These are phyloP conservation scores for Agyllia agylla DNA, from an alignment of 2,888 invertebrate species.

Conservation along the genomic window DNA sequence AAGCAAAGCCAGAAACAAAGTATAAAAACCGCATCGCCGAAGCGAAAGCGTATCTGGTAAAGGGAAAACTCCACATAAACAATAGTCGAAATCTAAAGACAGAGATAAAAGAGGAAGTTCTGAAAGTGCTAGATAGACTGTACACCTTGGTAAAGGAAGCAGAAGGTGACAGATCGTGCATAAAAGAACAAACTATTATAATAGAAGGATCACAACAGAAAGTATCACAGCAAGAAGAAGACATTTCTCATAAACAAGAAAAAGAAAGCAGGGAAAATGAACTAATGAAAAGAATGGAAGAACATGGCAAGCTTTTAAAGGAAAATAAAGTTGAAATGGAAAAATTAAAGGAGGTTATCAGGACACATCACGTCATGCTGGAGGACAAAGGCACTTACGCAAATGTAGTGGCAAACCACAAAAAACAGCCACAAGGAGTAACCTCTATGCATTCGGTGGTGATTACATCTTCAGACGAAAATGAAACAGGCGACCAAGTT, in stretches of 20 bases:
- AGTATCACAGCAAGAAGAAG: background rate
- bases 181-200: background rate
- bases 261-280: background rate
- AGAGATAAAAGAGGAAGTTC: background rate
- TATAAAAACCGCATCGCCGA: background rate
- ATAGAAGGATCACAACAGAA: background rate
- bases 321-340: background rate
- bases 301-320: background rate
- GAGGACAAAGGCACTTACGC: background rate
- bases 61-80: background rate
- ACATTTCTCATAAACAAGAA: background rate
- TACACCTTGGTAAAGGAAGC: background rate
- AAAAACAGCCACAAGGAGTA: background rate
- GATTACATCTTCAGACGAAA: background rate
- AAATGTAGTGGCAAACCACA: background rate
- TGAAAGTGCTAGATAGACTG: background rate
- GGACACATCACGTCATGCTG: background rate
- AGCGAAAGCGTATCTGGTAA: background rate
- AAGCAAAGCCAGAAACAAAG: background rate
- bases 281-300: background rate
- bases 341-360: background rate
- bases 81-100: background rate
- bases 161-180: background rate
- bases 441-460: background rate
- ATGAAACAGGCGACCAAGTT: background rate